Percentiles rank a stretch among this genome's conserved stretches.
Conservation (phyloP, 1,140 invertebrate species). For the Drosophila arawakana region DNA sequence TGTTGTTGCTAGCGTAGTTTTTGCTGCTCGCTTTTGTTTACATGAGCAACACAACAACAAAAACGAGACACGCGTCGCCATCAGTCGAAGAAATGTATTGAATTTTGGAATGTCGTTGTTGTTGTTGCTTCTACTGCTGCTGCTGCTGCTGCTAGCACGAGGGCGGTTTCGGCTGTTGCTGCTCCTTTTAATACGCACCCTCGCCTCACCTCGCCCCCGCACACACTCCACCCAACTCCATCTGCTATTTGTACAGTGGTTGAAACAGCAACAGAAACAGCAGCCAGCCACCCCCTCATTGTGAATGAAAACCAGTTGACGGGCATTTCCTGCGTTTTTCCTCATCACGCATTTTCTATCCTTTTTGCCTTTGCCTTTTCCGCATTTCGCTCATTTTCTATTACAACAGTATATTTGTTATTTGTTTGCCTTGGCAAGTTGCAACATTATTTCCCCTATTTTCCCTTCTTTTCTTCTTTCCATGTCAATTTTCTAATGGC, state of each 20-base stretch:
- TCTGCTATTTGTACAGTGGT: constrained; percentile 52
- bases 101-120: constrained; percentile 23
- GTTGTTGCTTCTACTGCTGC: not conserved
- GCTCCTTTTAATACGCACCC: constrained; percentile 26
- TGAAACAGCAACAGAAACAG: constrained; percentile 42
- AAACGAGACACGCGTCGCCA: constrained; percentile 27
- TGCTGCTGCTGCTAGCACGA: constrained; percentile 1
- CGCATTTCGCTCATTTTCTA: constrained; percentile 25
- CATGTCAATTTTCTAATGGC: constrained; percentile 56
- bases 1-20: constrained; percentile 17
- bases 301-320: constrained; percentile 18
- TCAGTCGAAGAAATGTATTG: constrained; percentile 23
- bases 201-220: not conserved
- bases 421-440: constrained; percentile 62
- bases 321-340: constrained; percentile 51
- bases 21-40: constrained; percentile 44
- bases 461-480: constrained; percentile 10
- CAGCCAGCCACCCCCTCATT: constrained; percentile 6
- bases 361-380: constrained; percentile 40
- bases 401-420: constrained; percentile 17
- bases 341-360: constrained; percentile 60
- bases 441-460: constrained; percentile 50
- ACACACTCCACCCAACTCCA: not conserved
- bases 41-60: constrained; percentile 29
- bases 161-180: constrained; percentile 44